Evolutionary conservation across 2,113 vertebrate genomes (phyloP).

Genomic region (Carollia perspicillata): DNA sequence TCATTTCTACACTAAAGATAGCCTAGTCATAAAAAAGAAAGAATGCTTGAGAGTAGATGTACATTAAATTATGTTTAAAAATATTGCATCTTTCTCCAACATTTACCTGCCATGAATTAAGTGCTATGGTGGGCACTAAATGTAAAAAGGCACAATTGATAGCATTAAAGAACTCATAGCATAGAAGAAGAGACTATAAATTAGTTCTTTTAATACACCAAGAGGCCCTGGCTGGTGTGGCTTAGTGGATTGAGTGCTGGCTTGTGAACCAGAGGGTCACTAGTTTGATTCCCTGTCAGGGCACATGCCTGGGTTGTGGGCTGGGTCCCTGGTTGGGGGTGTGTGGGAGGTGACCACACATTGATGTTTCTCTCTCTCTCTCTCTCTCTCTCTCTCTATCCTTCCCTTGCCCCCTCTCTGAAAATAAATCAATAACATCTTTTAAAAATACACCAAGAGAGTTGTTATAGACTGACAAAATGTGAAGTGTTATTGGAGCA

Average conservation of each 20-base stretch:
- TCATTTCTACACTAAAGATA: not conserved
- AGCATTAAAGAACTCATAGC: not conserved
- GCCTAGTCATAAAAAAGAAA: not conserved
- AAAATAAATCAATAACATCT: too few relatives aligned
- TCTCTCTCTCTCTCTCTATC: too few relatives aligned
- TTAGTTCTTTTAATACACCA: not conserved
- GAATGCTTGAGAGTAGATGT: not conserved
- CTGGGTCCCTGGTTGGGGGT: too few relatives aligned
- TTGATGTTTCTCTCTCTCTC: too few relatives aligned
- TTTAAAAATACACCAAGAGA: not conserved
- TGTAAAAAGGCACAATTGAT: not conserved
- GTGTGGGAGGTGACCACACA: too few relatives aligned
- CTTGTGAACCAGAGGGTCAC: too few relatives aligned
- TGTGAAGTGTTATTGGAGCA: not conserved
- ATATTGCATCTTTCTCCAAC: constrained; percentile 18
- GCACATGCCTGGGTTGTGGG: too few relatives aligned
- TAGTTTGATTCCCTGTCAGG: too few relatives aligned
- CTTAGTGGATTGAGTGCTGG: too few relatives aligned
- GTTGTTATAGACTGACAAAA: not conserved
- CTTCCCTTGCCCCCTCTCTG: too few relatives aligned
- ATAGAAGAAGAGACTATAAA: not conserved
- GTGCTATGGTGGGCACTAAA: not conserved
- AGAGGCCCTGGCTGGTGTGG: not conserved
- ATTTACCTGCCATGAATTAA: constrained; percentile 18
- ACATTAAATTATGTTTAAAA: constrained; percentile 9